A percentile compares a stretch with the other conserved stretches of the same genome.
These are phyloP conservation scores for Gadus macrocephalus DNA, from an alignment of 2,113 vertebrate genomes.

Conservation along the genomic window DNA sequence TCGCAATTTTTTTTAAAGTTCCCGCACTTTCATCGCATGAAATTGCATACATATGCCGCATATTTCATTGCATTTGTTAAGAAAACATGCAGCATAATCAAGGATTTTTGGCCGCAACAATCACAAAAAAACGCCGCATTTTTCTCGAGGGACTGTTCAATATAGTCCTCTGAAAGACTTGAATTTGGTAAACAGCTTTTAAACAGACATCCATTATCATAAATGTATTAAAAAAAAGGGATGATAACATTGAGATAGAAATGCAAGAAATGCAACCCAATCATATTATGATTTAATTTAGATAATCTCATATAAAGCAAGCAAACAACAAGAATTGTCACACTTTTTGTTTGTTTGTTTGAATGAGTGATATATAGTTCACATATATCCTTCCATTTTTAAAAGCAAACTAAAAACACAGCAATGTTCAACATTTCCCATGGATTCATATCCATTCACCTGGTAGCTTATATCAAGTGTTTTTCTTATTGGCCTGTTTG, in stretches of 20 bases:
- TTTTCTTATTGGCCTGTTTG: slow-evolving; percentile 32
- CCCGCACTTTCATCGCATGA: too few relatives aligned
- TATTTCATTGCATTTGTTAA: too few relatives aligned
- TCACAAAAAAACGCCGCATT: too few relatives aligned
- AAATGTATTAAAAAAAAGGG: neutral
- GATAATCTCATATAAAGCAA: too few relatives aligned
- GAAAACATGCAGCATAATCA: too few relatives aligned
- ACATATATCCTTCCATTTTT: neutral
- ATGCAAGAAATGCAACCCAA: too few relatives aligned
- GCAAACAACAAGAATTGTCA: too few relatives aligned
- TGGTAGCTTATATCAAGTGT: slow-evolving; percentile 62
- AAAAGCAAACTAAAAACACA: slow-evolving; percentile 23
- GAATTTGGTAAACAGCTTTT: slow-evolving; percentile 15
- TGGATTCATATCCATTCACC: slow-evolving; percentile 20
- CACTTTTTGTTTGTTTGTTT: too few relatives aligned
- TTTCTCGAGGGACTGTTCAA: neutral
- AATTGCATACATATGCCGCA: too few relatives aligned
- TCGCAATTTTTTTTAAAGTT: too few relatives aligned
- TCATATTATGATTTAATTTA: too few relatives aligned
- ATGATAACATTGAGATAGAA: neutral
- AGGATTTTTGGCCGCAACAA: too few relatives aligned
- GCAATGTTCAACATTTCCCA: slow-evolving; percentile 20
- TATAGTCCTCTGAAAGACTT: slow-evolving; percentile 1
- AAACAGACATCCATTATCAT: slow-evolving; percentile 6
- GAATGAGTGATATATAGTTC: neutral